Evolutionary conservation across 2,888 invertebrate genomes (phyloP).

Genomic region (Phorcus lineatus): DNA sequence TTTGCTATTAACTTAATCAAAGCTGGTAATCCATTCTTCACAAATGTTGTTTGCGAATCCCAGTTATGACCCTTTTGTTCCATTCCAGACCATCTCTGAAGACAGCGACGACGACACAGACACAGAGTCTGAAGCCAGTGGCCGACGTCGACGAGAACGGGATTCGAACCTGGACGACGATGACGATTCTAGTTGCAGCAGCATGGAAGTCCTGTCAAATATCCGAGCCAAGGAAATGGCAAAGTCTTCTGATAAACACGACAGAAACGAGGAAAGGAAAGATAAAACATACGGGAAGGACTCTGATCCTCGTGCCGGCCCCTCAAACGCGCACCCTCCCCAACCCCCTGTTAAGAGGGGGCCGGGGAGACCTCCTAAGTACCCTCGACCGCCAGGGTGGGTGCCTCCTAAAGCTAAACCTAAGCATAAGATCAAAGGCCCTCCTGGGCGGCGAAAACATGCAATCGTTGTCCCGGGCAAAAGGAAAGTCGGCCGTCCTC

Average conservation of each 20-base stretch:
- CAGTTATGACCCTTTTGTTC: too few species aligned
- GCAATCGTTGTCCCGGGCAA: neutral
- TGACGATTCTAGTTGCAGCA: conserved; percentile 41
- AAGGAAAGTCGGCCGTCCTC: conserved; percentile 2
- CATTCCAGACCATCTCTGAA: conserved; percentile 29
- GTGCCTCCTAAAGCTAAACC: conserved; percentile 31
- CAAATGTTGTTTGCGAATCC: too few species aligned
- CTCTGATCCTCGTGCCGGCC: conserved; percentile 6
- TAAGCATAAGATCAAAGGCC: conserved; percentile 3
- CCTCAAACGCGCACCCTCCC: conserved; percentile 19
- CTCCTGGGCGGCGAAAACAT: neutral
- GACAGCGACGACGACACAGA: conserved; percentile 43
- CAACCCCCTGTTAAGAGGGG: conserved; percentile 42
- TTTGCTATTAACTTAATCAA: too few species aligned
- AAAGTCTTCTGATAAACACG: conserved; percentile 5
- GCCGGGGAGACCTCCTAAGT: conserved; percentile 50
- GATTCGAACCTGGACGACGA: conserved; percentile 40
- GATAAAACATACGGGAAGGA: neutral
- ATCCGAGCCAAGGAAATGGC: neutral
- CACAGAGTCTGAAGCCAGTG: conserved; percentile 29
- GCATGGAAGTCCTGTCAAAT: conserved; percentile 6
- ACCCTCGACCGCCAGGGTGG: conserved; percentile 43
- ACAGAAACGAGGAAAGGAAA: conserved; percentile 27
- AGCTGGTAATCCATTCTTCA: too few species aligned
- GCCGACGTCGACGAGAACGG: conserved; percentile 31